Evolutionary conservation across 2,888 invertebrate genomes (phyloP).

Genomic region (Morpho deidamia): DNA sequence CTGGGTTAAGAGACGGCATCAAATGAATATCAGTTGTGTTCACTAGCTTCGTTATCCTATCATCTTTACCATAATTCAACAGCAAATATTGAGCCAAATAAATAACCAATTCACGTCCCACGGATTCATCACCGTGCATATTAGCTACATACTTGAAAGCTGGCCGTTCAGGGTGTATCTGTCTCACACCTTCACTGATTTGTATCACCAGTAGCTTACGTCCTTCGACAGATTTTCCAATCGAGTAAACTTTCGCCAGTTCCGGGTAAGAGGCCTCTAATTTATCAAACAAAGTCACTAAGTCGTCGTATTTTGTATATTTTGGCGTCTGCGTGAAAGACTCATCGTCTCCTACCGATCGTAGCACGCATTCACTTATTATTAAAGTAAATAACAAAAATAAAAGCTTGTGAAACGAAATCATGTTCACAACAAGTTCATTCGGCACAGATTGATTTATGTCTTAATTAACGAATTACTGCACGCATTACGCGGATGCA

Average conservation of each 20-base stretch:
- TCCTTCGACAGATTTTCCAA: constrained; percentile 91
- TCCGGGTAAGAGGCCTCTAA: constrained; percentile 82
- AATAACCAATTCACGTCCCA: constrained; percentile 91
- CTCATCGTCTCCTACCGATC: constrained; percentile 63
- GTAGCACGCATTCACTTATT: constrained; percentile 47
- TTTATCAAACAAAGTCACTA: constrained; percentile 80
- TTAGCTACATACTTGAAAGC: constrained; percentile 97
- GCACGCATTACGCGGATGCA: constrained; percentile 1
- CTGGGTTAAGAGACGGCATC: constrained; percentile 98
- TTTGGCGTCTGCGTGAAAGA: constrained; percentile 76
- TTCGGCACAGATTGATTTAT: background rate
- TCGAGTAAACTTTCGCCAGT: constrained; percentile 83
- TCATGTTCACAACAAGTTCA: constrained; percentile 37
- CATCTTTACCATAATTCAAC: constrained; percentile 83
- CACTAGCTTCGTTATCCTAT: constrained; percentile 86
- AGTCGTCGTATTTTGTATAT: constrained; percentile 85
- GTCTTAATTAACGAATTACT: background rate
- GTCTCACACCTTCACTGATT: constrained; percentile 83
- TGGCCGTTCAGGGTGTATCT: constrained; percentile 81
- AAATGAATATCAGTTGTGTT: constrained; percentile 94
- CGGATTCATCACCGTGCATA: constrained; percentile 97
- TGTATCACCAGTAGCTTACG: constrained; percentile 90
- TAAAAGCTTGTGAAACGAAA: constrained; percentile 42
- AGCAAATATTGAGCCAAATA: constrained; percentile 91
- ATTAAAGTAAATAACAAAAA: constrained; percentile 52